Conservation (phyloP, 2,797 vertebrate genomes). For the Malurus leucopterus region DNA sequence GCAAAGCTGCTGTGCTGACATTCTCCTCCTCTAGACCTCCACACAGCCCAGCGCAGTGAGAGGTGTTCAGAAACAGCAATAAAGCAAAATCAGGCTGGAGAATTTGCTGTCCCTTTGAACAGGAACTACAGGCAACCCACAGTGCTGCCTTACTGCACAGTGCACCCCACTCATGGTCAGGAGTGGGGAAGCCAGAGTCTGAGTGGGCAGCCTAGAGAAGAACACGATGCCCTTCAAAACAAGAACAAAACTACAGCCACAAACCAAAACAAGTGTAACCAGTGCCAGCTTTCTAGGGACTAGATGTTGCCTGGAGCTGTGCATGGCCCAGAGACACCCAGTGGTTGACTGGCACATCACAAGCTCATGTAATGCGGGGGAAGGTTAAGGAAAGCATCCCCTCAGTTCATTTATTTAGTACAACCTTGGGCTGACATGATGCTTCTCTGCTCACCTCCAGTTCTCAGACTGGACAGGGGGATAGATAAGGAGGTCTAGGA, state of each 20-base stretch:
- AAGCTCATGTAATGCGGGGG: fast-evolving
- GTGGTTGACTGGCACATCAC: not conserved
- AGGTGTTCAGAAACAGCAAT: not conserved
- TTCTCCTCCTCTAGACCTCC: not conserved
- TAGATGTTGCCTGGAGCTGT: not conserved
- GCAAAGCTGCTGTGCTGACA: not conserved
- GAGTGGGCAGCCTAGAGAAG: not conserved
- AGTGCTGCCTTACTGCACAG: not conserved
- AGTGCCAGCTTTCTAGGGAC: not conserved
- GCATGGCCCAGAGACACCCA: not conserved
- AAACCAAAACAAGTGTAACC: not conserved
- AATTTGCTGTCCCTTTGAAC: not conserved
- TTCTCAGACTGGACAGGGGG: not conserved
- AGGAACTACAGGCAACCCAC: not conserved
- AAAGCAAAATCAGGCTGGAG: not conserved
- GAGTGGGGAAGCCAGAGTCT: not conserved
- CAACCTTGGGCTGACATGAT: fast-evolving
- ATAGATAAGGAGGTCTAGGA: not conserved
- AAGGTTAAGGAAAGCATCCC: not conserved
- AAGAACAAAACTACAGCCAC: not conserved
- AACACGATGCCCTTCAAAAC: not conserved
- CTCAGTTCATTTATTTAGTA: not conserved
- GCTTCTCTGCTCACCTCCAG: not conserved
- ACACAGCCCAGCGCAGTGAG: not conserved
- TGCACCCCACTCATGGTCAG: not conserved